A percentile compares a stretch with the other conserved stretches of the same genome.
Evolutionary conservation across 2,113 vertebrate species (phyloP).

Genomic region (Pachycephala philippinensis): DNA sequence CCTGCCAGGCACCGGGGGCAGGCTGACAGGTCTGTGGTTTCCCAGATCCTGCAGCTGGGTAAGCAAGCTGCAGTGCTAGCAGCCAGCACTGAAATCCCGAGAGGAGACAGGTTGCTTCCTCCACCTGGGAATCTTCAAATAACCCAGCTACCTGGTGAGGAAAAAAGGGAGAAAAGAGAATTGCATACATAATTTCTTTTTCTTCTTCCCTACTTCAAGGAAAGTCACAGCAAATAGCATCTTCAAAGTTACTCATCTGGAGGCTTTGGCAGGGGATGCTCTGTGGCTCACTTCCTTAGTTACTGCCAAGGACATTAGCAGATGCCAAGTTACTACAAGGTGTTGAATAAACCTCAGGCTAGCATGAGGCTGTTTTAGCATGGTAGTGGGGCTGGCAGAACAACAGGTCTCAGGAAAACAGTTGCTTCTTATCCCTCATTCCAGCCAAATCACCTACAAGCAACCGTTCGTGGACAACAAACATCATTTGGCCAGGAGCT

Average conservation of each 20-base stretch:
- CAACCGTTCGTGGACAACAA: background rate
- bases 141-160: background rate
- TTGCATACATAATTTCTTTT: background rate
- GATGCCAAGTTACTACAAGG: background rate
- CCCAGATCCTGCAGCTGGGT: background rate
- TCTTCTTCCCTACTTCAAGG: background rate
- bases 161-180: background rate
- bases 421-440: background rate
- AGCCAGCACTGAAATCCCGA: background rate
- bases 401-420: background rate
- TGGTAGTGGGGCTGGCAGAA: background rate
- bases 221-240: background rate
- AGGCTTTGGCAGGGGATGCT: background rate
- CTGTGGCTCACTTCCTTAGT: background rate
- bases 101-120: background rate
- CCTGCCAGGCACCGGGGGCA: background rate
- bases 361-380: background rate
- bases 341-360: background rate
- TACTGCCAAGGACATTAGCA: background rate
- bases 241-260: background rate
- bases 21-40: background rate
- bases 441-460: background rate
- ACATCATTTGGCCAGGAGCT: background rate
- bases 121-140: background rate
- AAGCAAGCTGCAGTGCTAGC: background rate